Base-by-base conservation (phyloP, 2,888 invertebrate species). In the Amiota mariae region DNA sequence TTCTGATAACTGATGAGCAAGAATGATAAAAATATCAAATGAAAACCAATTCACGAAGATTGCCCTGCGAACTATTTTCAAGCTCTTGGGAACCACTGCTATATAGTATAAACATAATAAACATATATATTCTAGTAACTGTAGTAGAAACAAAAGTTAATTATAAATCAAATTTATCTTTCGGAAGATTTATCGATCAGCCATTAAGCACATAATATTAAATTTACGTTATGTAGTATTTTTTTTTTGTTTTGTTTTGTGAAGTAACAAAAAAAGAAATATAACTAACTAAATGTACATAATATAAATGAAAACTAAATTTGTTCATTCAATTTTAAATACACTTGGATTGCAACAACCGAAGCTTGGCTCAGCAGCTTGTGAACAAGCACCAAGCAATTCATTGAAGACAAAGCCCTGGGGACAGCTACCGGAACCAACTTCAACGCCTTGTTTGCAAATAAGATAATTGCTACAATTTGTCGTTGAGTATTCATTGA, bases 401-500 rank as follows among this genome's bases (percentile, higher is more conserved):
- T 86, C 86, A 74, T 82, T 75, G 61, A 86, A 86, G 72, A 74
- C 84, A 24, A 67, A 76, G 0, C 76, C 78, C 8, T 2, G 13
- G 4, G 77, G 8, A 13, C 86, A 86, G 12, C 8, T 1, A 24
- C 80, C 81, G 8, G 54, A 20, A 8, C 79, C 77, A 8, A 68
- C 20, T 46, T 75, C n/a, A 0, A 78, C 75, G 1, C 86, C 84
- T 49, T 81, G 77, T 0, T 64, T 13, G 64, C 86, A 86, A 15
- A 73, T 77, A n/a, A 76, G 77, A 71, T 86, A 86, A 2, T 81
- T 80, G 3, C 47, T 76, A 73, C 82, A 84, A 70, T 71, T 71
- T 20, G 71, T 76, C 36, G 76, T 71, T 11, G 81, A 80, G 51
- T 79, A 84, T 61, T 75, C 63, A 54, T 86, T 86, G 47, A 85